These are phyloP conservation scores for Abscondita cerata DNA, from an alignment of 2,888 invertebrate genomes.

Conservation along the genomic window DNA sequence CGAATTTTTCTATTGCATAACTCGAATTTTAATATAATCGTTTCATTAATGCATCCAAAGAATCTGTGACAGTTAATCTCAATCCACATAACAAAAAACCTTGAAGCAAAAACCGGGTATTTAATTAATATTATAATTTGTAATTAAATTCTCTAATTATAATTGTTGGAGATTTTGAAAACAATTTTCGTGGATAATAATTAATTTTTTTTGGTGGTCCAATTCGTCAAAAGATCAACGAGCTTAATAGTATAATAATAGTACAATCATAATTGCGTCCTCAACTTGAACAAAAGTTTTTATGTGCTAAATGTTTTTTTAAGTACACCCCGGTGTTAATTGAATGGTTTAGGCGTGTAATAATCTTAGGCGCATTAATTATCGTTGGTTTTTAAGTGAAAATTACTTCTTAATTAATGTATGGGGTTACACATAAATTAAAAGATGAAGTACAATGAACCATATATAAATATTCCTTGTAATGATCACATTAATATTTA, in stretches of 20 bases:
- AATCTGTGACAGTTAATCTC: too few species aligned
- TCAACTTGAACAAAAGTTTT: background rate
- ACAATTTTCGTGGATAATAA: slow-evolving; percentile 25
- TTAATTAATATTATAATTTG: slow-evolving; percentile 17
- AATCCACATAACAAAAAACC: slow-evolving; percentile 6
- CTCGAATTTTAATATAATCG: too few species aligned
- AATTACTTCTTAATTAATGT: too few species aligned
- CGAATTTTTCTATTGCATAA: background rate
- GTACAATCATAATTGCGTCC: too few species aligned
- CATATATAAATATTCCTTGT: background rate
- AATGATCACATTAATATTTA: background rate
- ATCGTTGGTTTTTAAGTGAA: slow-evolving; percentile 2
- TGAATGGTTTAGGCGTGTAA: slow-evolving; percentile 42
- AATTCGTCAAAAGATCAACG: slow-evolving; percentile 23
- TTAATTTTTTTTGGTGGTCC: slow-evolving; percentile 31
- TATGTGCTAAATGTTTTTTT: slow-evolving; percentile 26
- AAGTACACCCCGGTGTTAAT: slow-evolving; percentile 42
- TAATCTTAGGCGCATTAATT: slow-evolving; percentile 42
- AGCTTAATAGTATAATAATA: background rate
- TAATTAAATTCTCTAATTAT: slow-evolving; percentile 20
- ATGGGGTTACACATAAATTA: background rate
- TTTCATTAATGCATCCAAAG: background rate
- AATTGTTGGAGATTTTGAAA: slow-evolving; percentile 19
- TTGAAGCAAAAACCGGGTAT: background rate
- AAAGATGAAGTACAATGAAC: background rate